Percentiles rank a stretch among this genome's conserved stretches.
phyloP scores from a whole-genome alignment of 2,113 vertebrate genomes.

The Chloropsis hardwickii region DNA sequence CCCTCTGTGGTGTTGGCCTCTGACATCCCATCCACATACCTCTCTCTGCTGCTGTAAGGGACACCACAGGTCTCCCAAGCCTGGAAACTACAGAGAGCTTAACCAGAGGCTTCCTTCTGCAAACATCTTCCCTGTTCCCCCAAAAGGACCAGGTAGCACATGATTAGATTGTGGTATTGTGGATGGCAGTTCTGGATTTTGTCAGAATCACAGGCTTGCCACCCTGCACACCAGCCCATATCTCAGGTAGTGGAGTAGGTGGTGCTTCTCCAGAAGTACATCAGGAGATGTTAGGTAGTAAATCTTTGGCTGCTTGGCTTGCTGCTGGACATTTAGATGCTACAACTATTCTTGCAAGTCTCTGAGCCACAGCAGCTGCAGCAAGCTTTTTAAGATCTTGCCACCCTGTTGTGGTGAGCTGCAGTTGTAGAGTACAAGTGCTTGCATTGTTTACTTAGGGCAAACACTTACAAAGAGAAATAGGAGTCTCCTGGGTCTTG shows the following conservation, averaged over 20 bases:
- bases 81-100: background rate
- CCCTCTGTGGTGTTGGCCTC: background rate
- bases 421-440: background rate
- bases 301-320: background rate
- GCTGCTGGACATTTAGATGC: background rate
- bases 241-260: background rate
- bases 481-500: background rate
- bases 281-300: background rate
- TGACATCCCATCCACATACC: background rate
- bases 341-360: background rate
- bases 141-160: background rate
- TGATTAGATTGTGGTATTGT: background rate
- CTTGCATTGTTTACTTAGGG: background rate
- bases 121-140: background rate
- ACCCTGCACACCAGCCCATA: background rate
- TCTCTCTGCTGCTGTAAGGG: background rate
- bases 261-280: background rate
- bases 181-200: background rate
- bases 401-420: background rate
- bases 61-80: background rate
- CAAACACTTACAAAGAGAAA: background rate
- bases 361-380: background rate
- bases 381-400: background rate
- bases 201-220: background rate
- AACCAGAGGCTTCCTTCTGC: background rate